Base-by-base conservation (phyloP, 2,888 invertebrate genomes). In the Quadriops clusia region DNA sequence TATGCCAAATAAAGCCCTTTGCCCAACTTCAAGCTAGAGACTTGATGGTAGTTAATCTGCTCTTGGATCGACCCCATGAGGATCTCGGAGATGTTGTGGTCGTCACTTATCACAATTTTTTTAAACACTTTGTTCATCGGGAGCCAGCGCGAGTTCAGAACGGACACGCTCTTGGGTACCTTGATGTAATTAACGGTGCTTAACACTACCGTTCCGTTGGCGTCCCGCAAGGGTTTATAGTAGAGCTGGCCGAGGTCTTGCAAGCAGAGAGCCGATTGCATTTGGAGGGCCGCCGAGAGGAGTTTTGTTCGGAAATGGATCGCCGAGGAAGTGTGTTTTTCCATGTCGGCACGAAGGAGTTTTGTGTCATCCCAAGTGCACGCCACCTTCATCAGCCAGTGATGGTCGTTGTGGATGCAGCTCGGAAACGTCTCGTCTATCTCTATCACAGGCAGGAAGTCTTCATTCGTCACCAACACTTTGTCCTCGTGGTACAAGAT, bases 291-390 rank as follows among this genome's bases (percentile, higher is more conserved):
- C 1, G 95, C 94, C 28, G 91, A 84, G 1, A 97, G 68, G 3
- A 97, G 67, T 61, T 94, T 94, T 42, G 85, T 78, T 34, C 94
- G 72, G 60, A 93, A 91, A 58, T 91, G 91, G 20, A 84, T 78
- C 2, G 90, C 86, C 1, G 91, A 89, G 8, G 84, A 86, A 2
- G 85, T 75, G 55, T 87, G 85, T 50, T 90, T 86, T 55, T 93
- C 93, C 87, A 95, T 89, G 53, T 94, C 93, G 13, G 83, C 76
- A n/a, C 85, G 73, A 2, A 95, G 64, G 3, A 80, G 74, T 53
- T 91, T 93, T 5, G 91, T 87, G 54, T 95, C 93, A 47, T 94
- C 91, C 97, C 97, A 97, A 0, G 89, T 84, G 56, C 93, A 90
- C 0, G 94, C 85, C 18, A 95, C 47, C 74, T 93, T 94, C 84